A percentile compares a stretch with the other conserved stretches of the same genome.
These are phyloP conservation scores for Thinocorus orbignyianus DNA, from an alignment of 2,113 vertebrate species.

Conservation along the genomic window DNA sequence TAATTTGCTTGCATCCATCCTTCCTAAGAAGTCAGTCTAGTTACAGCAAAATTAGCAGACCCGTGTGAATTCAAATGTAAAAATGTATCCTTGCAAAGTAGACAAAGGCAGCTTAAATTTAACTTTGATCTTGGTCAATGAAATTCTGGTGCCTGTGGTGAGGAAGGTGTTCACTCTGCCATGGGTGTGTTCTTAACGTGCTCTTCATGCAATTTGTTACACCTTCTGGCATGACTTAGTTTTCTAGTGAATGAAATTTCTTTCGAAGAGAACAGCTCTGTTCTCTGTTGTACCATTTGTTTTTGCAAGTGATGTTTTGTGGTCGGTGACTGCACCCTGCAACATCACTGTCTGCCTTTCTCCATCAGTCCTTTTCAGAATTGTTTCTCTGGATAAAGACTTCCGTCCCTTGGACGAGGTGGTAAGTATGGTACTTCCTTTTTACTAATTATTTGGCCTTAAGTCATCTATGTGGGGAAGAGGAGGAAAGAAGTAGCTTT, in stretches of 20 bases:
- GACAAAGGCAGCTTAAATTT: not conserved
- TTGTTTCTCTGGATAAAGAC: conserved; percentile 72
- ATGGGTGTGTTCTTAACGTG: not conserved
- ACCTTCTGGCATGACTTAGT: not conserved
- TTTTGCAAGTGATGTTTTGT: not conserved
- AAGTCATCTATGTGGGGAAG: not conserved
- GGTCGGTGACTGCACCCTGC: not conserved
- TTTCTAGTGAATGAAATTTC: not conserved
- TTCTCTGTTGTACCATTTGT: not conserved
- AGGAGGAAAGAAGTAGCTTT: not conserved
- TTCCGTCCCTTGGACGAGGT: conserved; percentile 64
- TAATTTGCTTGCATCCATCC: not conserved
- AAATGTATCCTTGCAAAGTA: not conserved
- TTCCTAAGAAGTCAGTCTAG: not conserved
- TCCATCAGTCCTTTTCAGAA: conserved; percentile 72
- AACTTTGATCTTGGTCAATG: not conserved
- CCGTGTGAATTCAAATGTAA: not conserved
- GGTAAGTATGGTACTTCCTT: conserved; percentile 56
- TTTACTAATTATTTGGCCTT: not conserved
- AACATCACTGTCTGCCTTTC: conserved; percentile 5
- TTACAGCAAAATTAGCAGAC: not conserved
- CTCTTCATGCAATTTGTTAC: not conserved
- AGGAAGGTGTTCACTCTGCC: not conserved
- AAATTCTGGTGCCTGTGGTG: not conserved
- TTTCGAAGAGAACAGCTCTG: not conserved